Base-by-base conservation (phyloP, 2,113 vertebrate genomes). In the Tricholaema leucomelas region DNA sequence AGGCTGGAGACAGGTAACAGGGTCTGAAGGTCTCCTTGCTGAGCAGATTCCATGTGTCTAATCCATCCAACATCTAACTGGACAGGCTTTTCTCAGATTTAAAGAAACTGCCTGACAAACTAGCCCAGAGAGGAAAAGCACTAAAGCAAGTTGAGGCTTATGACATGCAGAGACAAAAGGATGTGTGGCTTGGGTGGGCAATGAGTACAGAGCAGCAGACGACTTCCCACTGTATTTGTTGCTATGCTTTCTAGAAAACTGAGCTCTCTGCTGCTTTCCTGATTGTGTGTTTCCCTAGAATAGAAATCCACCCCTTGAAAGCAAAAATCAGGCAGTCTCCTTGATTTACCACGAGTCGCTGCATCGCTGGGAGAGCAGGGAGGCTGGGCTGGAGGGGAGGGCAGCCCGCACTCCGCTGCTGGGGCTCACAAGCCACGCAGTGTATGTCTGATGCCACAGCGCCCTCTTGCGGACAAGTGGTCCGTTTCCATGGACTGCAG, bases 391-490 rank as follows among this genome's bases (percentile, higher is more conserved):
- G 48, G 48, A 50, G 48, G 42, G 28, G 17, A 7, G 3, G 16
- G 12, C 50, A 28, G 33, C 28, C 69, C 16, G 23, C 1, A 0
- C 8, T 33, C 38, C 2, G 1, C 48, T 10, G 33, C 4, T 59
- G 30, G 17, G 48, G 67, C 56, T 64, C 10, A 3, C 35, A 4
- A 36, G 56, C 15, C n/a, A 5, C 4, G 16, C 4, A 27, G 8
- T 21, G 84, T 85, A 11, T 28, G 16, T 48, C 48, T 58, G 72
- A 87, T 85, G 82, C 93, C 81, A 81, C 67, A 93, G 71, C 95
- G 94, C 87, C 90, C 87, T 87, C 86, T 93, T 90, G 92, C 92
- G 93, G 92, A 81, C 86, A 86, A 77, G 75, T 95, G 85, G 42
- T 85, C 88, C 89, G 81, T 72, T 93, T 77, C 70, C 82, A 94